Base-by-base conservation (phyloP, 2,797 vertebrate genomes). In the Columba guinea region DNA sequence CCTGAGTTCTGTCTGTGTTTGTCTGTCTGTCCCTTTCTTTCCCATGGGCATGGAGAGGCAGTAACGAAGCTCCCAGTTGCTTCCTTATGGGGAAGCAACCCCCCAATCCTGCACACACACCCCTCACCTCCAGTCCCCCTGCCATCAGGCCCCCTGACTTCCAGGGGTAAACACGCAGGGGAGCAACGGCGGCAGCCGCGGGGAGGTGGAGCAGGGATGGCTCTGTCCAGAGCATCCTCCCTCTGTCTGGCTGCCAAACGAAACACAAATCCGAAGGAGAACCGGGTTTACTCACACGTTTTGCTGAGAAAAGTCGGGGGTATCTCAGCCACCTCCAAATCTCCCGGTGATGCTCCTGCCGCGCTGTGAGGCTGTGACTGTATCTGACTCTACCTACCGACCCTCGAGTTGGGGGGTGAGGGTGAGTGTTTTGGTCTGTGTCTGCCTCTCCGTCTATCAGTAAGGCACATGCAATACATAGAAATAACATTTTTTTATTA, bases 401-500 rank as follows among this genome's bases (percentile, higher is more conserved):
- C 22, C 74, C 49, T 35, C 15, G 24, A 26, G 39, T 39, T 39
- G 37, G 24, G 37, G 13, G 4, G 11, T 4, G n/a, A 11, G 17
- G 1, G 44, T 46, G 44, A 46, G 44, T 44, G 10, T 27, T 86
- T 59, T 56, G 49, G 18, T 71, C 48, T 93, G 44, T 67, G 24
- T 77, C 88, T 94, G 58, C 58, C 74, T 80, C 65, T 89, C 20
- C 20, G 9, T 60, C 85, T 93, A 26, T 88, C 83, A 97, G 96
- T 95, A 97, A 97, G 96, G 95, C 95, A 96, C 95, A 92, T 94
- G 90, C 95, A 86, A 95, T 91, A 92, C 93, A 28, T 94, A 97
- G 74, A 94, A 95, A 97, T 59, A 96, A 96, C 94, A 96, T 91
- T 96, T 46, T 41, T 97, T 98, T 98, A 98, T 98, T 98, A 73